Evolutionary conservation across 2,888 invertebrate genomes (phyloP), one percentile per base, ranked within the genome.

Genomic region (Macrostomum cliftonense): DNA sequence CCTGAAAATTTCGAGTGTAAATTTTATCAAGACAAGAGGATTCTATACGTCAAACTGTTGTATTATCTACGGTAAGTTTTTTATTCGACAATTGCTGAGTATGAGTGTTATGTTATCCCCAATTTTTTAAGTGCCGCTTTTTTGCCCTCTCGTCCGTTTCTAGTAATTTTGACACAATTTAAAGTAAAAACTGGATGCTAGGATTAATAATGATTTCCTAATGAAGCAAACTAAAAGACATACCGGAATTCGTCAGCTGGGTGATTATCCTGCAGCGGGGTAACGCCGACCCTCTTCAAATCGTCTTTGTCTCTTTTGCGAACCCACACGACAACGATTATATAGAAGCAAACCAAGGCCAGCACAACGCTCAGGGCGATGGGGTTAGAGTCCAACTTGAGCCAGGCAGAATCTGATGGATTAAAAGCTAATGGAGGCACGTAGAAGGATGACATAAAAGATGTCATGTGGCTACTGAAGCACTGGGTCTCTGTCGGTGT

Each of bases 261-360:
- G 13, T 59, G 53, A 49, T 68, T 68, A 52, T 69, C 67, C 13
- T 62, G 60, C 37, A 67, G 51, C 2, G 67, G 64, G 1, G 61
- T 50, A 1, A 59, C 61, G 9, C 63, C 64, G 21, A 63, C 53
- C 65, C 65, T 40, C 40, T 40, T 17, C 16, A 40, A 5, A 9
- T 17, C 40, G 40, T 40, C 17, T 9, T 47, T 46, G 48, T 47
- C 48, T 17, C 14, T 20, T 16, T 19, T 19, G 36, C 48, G 12
- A 12, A 46, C 48, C 48, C 48, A 47, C 12, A 47, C 47, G 2
- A 47, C 17, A 16, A 47, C 43, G 28, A 19, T n/a, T 17, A 47
- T 16, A 13, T 46, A 47, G n/a, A 47, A 21, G 12, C 19, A 19
- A 4, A 47, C 39, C 42, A 47, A 7, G 4, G 28, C 12, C 12